These are phyloP conservation scores for Oncorhynchus tshawytscha DNA, from an alignment of 2,113 vertebrate genomes.

Conservation along the genomic window DNA sequence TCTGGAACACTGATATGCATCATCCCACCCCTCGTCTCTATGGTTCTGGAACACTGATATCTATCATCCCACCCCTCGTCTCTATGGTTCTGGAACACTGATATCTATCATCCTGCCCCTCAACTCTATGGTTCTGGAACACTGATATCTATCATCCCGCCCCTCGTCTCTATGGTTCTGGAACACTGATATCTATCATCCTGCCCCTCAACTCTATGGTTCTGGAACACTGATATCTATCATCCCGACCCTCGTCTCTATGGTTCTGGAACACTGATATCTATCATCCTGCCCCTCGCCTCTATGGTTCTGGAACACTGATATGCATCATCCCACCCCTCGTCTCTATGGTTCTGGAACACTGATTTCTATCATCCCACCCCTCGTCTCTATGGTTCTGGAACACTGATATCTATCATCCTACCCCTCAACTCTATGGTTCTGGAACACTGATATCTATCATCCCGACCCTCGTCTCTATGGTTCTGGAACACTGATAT, in stretches of 20 bases:
- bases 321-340: background rate
- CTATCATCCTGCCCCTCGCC: background rate
- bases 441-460: too few species aligned
- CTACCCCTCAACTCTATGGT: too few species aligned
- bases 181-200: background rate
- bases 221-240: too few species aligned
- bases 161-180: background rate
- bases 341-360: background rate
- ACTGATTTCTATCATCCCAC: background rate
- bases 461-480: too few species aligned
- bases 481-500: background rate
- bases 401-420: too few species aligned
- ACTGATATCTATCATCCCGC: background rate
- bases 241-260: conserved; percentile 78
- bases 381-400: too few species aligned
- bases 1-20: background rate
- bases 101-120: background rate
- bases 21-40: background rate
- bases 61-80: conserved; percentile 67
- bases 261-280: conserved; percentile 49
- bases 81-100: conserved; percentile 71
- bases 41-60: too few species aligned
- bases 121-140: background rate
- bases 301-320: background rate
- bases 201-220: background rate